Evolutionary conservation across 64 coral and sea anemone genomes (phyloP), one percentile per base, ranked within the genome.

Genomic region (Montipora efflorescens): DNA sequence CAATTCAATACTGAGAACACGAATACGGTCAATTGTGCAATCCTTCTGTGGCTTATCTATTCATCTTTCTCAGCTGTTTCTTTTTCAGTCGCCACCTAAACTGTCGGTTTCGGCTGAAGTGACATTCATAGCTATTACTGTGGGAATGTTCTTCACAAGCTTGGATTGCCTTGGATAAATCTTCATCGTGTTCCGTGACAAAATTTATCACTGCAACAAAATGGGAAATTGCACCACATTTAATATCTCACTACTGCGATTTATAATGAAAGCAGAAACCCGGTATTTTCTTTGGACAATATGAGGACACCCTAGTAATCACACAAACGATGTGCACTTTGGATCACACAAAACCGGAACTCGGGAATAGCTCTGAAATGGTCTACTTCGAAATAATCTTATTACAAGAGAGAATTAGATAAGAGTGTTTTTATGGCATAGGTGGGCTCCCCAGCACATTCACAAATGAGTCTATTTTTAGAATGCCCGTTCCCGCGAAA

Each of bases 81-180:
- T 78, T 78, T 36, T 95, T 98, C 10, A 98, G 77, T 66, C 94
- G 91, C 72, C 94, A 84, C 20, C 97, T 93, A 18, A 98, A 98
- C 88, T 90, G 93, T 61, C 97, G 77, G 52, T 96, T 96, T n/a
- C 97, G 77, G 47, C 97, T 98, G 21, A 98, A 98, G 1, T 90
- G 93, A 8, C 82, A 71, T 76, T 96, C 85, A 78, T 91, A 96
- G 13, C 91, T 79, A 9, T 87, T 48, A 58, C 5, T 18, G 21
- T 66, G 72, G 5, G 75, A 47, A 5, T 52, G 21, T 10, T 91
- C 57, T 16, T 87, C 82, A 89, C 88, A 76, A 53, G 83, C 82
- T 78, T 74, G 91, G 28, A 96, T 45, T 21, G 91, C 97, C 22
- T 72, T 92, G 10, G 79, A 90, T 10, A 99, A 91, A 50, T 96